phyloP scores from a whole-genome alignment of 2,113 vertebrate genomes.

The Cyanocitta stelleri region DNA sequence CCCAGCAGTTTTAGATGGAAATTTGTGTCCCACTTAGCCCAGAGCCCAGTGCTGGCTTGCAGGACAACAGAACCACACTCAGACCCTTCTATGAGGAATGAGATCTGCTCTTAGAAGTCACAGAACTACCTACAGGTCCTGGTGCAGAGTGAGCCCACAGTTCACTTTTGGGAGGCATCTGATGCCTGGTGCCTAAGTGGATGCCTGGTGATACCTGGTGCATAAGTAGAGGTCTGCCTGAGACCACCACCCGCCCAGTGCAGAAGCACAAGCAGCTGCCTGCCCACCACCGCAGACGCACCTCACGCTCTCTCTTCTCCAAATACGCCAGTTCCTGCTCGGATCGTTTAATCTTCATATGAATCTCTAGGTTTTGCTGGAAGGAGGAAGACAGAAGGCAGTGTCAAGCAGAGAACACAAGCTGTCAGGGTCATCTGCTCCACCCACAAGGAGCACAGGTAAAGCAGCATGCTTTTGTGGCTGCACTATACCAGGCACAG shows the following conservation, averaged over 20 bases:
- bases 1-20: not conserved
- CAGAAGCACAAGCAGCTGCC: not conserved
- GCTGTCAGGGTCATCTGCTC: not conserved
- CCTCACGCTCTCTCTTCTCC: conserved; percentile 90
- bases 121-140: not conserved
- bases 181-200: not conserved
- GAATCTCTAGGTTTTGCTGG: conserved; percentile 98
- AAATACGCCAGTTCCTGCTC: conserved; percentile 92
- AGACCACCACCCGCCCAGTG: not conserved
- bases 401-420: not conserved
- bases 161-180: not conserved
- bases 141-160: not conserved
- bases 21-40: not conserved
- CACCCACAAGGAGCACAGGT: not conserved
- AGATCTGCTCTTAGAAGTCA: not conserved
- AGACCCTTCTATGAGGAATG: not conserved
- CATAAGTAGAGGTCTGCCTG: not conserved
- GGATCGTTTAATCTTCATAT: conserved; percentile 91
- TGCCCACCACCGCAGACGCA: not conserved
- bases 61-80: not conserved
- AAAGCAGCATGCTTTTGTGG: not conserved
- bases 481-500: not conserved
- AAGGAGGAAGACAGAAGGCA: conserved; percentile 17
- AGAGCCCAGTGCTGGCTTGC: not conserved
- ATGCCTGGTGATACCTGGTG: not conserved